phyloP scores from a whole-genome alignment of 1,140 invertebrate species.

The Euglossa dilemma region DNA sequence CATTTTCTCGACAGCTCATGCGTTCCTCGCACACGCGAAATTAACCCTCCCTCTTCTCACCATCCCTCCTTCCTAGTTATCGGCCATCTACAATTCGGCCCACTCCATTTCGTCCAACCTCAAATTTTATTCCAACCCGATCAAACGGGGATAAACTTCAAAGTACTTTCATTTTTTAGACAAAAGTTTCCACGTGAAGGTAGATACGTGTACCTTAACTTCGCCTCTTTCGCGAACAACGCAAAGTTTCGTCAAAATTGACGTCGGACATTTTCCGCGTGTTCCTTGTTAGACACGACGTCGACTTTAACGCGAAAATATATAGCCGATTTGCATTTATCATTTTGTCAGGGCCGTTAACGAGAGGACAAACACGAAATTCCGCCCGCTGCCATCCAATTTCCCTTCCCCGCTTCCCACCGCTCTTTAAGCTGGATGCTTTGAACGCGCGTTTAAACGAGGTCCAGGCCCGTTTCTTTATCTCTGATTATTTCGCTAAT shows the following conservation, averaged over 20 bases:
- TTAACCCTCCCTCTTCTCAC: too few species aligned
- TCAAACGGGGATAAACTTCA: too few species aligned
- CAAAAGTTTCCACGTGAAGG: too few species aligned
- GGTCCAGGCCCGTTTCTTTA: not conserved
- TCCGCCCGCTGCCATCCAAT: not conserved
- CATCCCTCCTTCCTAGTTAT: too few species aligned
- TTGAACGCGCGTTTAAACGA: too few species aligned
- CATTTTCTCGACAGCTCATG: not conserved
- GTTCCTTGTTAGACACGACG: not conserved
- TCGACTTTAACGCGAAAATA: not conserved
- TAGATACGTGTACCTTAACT: slow-evolving; percentile 15
- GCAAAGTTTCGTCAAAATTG: slow-evolving; percentile 8
- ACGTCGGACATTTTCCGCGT: not conserved
- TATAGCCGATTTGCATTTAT: too few species aligned
- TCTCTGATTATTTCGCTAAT: not conserved
- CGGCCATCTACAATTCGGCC: too few species aligned
- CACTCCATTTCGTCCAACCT: too few species aligned
- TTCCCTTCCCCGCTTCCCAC: not conserved
- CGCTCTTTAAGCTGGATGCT: not conserved
- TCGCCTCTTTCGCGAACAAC: not conserved
- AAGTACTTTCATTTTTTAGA: too few species aligned
- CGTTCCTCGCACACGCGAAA: too few species aligned
- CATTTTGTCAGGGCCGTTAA: not conserved
- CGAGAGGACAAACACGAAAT: not conserved
- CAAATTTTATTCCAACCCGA: too few species aligned